phyloP scores from a whole-genome alignment of 2,797 vertebrate species.

The Phoxinus dragarum region DNA sequence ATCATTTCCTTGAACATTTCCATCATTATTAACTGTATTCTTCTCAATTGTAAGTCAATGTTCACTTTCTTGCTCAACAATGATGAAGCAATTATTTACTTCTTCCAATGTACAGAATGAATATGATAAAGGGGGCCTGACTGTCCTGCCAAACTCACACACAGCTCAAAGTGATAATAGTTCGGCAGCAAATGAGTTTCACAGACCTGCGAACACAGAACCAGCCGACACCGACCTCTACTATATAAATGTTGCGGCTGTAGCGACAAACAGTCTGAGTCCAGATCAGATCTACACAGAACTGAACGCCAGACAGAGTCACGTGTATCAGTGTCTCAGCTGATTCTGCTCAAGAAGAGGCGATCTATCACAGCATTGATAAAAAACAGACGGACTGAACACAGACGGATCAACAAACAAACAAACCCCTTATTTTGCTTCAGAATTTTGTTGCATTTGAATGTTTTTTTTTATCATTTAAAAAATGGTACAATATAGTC shows the following conservation, averaged over 20 bases:
- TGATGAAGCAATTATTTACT: background rate
- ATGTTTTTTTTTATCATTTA: background rate
- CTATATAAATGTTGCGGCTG: slow-evolving; percentile 8
- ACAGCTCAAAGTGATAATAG: background rate
- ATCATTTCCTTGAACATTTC: too few species aligned
- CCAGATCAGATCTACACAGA: slow-evolving; percentile 11
- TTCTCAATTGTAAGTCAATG: background rate
- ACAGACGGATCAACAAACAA: background rate
- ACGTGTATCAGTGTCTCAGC: background rate
- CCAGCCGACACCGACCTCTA: background rate
- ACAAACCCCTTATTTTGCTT: background rate
- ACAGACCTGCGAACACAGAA: background rate
- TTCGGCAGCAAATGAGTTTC: background rate
- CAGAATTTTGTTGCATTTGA: background rate
- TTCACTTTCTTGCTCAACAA: background rate
- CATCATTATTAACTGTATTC: background rate
- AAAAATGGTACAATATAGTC: background rate
- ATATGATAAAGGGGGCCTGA: background rate
- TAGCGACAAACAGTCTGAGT: rapidly evolving
- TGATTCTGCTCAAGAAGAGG: background rate
- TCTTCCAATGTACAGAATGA: background rate
- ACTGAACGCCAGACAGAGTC: background rate
- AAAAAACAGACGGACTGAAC: background rate
- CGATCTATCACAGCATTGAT: background rate
- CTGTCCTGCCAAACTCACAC: background rate